phyloP scores from a whole-genome alignment of 1,140 invertebrate species.

The Idris sp. region DNA sequence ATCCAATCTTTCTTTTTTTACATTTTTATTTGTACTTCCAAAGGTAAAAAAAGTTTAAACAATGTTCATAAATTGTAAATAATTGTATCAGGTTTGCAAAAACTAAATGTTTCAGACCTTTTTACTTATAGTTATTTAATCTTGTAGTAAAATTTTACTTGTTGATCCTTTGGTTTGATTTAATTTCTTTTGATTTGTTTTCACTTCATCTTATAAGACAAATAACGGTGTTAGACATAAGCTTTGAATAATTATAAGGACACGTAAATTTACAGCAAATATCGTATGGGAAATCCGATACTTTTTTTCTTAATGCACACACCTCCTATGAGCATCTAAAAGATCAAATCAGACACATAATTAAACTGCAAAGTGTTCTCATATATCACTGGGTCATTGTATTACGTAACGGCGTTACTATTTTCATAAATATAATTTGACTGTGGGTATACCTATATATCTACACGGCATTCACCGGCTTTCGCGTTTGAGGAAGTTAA shows the following conservation, averaged over 20 bases:
- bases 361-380: conserved; percentile 58
- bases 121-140: too few species aligned
- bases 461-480: conserved; percentile 48
- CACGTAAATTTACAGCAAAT: conserved; percentile 43
- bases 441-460: too few species aligned
- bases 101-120: too few species aligned
- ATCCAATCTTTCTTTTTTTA: too few species aligned
- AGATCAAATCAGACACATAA: conserved; percentile 50
- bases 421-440: conserved; percentile 58
- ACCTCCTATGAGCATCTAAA: conserved; percentile 52
- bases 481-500: conserved; percentile 54
- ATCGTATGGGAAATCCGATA: conserved; percentile 57
- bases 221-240: conserved; percentile 44
- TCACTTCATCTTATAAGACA: too few species aligned
- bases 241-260: conserved; percentile 51
- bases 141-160: too few species aligned
- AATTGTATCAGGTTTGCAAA: too few species aligned
- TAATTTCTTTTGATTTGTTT: too few species aligned
- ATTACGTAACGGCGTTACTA: conserved; percentile 54
- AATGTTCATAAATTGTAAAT: too few species aligned
- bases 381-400: conserved; percentile 63
- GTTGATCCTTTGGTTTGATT: too few species aligned
- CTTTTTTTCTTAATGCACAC: conserved; percentile 43
- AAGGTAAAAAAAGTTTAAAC: too few species aligned
- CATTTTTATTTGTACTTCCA: too few species aligned